Conservation (phyloP, 2,888 invertebrate species). For the Orthosia gothica region DNA sequence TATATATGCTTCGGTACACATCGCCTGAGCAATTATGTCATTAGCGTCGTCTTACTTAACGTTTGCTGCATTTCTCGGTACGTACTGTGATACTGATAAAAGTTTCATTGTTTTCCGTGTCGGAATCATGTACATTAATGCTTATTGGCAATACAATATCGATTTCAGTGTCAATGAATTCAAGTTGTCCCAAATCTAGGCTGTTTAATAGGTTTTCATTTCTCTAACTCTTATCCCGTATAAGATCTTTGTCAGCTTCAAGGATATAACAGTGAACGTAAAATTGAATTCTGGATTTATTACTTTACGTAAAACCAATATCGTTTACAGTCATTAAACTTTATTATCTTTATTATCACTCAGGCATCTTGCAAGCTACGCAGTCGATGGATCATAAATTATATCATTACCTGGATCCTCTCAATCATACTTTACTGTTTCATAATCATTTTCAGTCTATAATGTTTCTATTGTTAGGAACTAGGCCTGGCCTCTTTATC, state of each 20-base stretch:
- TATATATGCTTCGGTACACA: constrained; percentile 62
- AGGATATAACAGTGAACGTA: constrained; percentile 3
- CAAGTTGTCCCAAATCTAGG: neutral
- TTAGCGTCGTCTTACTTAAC: constrained; percentile 63
- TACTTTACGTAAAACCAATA: constrained; percentile 36
- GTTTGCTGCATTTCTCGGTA: constrained; percentile 34
- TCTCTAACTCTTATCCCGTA: neutral
- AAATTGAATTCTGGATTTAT: constrained; percentile 28
- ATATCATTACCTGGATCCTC: constrained; percentile 6
- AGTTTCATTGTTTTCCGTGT: constrained; percentile 33
- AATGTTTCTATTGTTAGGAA: no score
- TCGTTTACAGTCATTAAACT: constrained; percentile 27
- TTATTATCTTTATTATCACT: constrained; percentile 25
- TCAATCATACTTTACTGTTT: neutral
- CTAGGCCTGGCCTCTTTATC: no score
- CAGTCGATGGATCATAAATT: constrained; percentile 23
- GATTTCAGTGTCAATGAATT: constrained; percentile 1
- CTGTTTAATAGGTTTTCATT: neutral
- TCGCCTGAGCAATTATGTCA: constrained; percentile 64
- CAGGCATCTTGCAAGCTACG: constrained; percentile 12
- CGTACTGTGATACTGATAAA: constrained; percentile 33
- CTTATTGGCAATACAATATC: neutral
- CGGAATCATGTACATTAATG: constrained; percentile 10
- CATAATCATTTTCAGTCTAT: neutral
- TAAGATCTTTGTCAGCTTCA: constrained; percentile 4